A percentile compares a stretch with the other conserved stretches of the same genome.
Conservation (phyloP, 2,113 vertebrate genomes). For the Stercorarius parasiticus region DNA sequence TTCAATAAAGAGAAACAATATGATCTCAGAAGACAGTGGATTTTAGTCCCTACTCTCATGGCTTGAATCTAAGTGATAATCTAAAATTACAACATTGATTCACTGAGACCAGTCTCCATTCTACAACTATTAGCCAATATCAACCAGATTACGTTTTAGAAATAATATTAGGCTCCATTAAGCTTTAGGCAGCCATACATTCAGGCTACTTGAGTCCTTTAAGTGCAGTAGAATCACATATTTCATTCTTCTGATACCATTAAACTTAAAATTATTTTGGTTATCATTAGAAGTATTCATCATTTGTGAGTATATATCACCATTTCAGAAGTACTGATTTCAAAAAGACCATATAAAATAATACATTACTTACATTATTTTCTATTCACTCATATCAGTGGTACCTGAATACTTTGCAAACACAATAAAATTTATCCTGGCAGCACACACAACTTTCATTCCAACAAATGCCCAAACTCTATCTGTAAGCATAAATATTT, state of each 20-base stretch:
- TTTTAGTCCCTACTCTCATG: neutral
- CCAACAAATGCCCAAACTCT: neutral
- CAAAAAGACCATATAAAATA: neutral
- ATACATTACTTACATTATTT: neutral
- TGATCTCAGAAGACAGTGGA: neutral
- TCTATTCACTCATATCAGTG: neutral
- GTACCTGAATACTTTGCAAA: neutral
- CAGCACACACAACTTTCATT: neutral
- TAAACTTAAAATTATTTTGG: neutral
- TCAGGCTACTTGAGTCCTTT: neutral
- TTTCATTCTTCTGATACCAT: neutral
- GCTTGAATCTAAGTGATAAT: neutral
- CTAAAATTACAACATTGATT: neutral
- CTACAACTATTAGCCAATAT: neutral
- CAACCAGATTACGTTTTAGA: neutral
- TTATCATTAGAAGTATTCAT: neutral
- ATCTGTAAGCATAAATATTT: neutral
- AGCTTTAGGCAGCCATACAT: neutral
- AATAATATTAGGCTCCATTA: neutral
- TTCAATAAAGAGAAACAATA: neutral
- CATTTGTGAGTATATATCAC: neutral
- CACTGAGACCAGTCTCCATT: neutral
- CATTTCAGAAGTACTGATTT: neutral
- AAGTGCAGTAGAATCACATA: neutral
- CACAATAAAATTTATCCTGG: neutral